phyloP scores from a whole-genome alignment of 1,140 invertebrate genomes.

The Scaptodrosophila lebanonensis region DNA sequence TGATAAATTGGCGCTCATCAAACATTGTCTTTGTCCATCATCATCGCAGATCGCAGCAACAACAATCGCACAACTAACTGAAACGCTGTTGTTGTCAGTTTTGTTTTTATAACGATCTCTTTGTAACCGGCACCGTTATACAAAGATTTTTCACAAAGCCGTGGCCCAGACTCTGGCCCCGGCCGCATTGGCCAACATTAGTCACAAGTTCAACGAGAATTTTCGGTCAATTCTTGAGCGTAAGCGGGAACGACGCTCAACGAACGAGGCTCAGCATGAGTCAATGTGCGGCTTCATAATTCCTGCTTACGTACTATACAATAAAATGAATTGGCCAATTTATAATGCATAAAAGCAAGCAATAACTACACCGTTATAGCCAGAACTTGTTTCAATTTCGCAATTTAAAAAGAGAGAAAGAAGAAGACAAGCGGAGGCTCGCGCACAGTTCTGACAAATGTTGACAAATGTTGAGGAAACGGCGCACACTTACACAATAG shows the following conservation, averaged over 20 bases:
- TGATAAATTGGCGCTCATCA: conserved; percentile 11
- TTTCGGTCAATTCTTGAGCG: conserved; percentile 27
- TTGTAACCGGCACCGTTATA: conserved; percentile 40
- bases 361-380: conserved; percentile 20
- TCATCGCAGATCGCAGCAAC: conserved; percentile 1
- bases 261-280: conserved; percentile 10
- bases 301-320: too few species aligned
- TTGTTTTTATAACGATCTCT: too few species aligned
- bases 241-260: too few species aligned
- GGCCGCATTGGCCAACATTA: conserved; percentile 39
- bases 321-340: conserved; percentile 10
- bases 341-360: conserved; percentile 16
- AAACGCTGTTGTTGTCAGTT: conserved; percentile 8
- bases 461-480: too few species aligned
- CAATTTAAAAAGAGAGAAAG: neutral
- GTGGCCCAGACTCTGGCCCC: too few species aligned
- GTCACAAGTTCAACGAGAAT: conserved; percentile 34
- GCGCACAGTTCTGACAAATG: too few species aligned
- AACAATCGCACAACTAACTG: neutral
- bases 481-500: conserved; percentile 31
- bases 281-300: too few species aligned
- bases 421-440: neutral
- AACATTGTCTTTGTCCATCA: neutral
- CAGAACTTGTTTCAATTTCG: conserved; percentile 28
- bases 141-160: conserved; percentile 34